Conservation (phyloP, 2,888 invertebrate species). For the Erebia ligea region DNA sequence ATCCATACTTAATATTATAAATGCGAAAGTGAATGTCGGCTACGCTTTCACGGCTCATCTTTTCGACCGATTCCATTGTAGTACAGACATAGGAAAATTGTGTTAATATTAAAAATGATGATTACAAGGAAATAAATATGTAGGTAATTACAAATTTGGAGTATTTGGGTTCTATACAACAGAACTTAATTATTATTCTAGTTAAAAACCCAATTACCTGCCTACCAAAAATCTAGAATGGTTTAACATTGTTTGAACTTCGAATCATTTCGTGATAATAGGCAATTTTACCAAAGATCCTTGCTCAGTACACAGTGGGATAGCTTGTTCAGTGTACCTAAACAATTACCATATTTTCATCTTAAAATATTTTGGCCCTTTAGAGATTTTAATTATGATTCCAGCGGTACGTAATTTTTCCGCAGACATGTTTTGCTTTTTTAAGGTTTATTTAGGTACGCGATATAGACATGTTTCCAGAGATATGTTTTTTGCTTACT, state of each 20-base stretch:
- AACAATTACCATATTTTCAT: conserved; percentile 21
- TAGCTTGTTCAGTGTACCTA: conserved; percentile 13
- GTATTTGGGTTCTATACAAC: too few species aligned
- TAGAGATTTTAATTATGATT: conserved; percentile 24
- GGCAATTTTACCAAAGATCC: conserved; percentile 16
- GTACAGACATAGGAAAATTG: too few species aligned
- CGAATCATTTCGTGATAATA: conserved; percentile 11
- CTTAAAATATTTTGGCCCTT: conserved; percentile 12
- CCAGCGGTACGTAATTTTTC: conserved; percentile 15
- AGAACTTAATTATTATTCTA: too few species aligned
- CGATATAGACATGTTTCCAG: conserved; percentile 9
- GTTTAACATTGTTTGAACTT: conserved; percentile 13
- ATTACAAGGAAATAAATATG: too few species aligned
- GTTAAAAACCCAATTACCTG: background rate
- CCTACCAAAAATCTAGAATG: conserved; percentile 5
- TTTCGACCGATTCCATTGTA: too few species aligned
- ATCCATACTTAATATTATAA: too few species aligned
- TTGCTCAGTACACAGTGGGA: conserved; percentile 21
- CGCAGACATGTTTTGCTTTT: conserved; percentile 15
- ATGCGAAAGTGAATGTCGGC: too few species aligned
- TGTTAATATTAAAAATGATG: too few species aligned
- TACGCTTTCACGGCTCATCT: too few species aligned
- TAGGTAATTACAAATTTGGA: too few species aligned
- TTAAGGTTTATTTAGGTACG: conserved; percentile 2
- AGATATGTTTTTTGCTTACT: background rate